Base-by-base conservation (phyloP, 2,888 invertebrate genomes). In the Agrypnus murinus region DNA sequence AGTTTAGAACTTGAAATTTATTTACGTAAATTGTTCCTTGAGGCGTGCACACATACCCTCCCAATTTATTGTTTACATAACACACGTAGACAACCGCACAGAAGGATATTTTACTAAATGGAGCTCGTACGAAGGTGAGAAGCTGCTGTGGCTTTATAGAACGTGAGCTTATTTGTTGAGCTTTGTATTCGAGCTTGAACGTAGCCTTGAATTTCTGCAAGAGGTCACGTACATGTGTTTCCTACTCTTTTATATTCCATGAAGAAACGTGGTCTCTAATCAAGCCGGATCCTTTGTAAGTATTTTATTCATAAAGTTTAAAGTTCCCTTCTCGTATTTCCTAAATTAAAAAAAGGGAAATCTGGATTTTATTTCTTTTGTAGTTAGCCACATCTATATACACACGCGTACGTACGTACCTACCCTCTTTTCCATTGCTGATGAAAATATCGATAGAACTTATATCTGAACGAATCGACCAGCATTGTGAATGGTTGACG, bases 111-210 rank as follows among this genome's bases (percentile, higher is more conserved):
- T 53, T 31, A 46, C 53, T 64, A 64, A 64, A 53, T 53, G 53
- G 25, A 25, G 53, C 38, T 40, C 53, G 31, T 64, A 53, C 14
- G 40, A 40, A 64, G 64, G 50, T 64, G 64, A 40, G 31, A 53
- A 64, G 46, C 53, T 40, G 46, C 53, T 40, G 50, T 36, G 45
- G 53, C 53, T 40, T 64, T 64, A n/a, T n/a, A 48, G 25, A 40
- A 64, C 53, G 53, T 50, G 64, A 64, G 53, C 50, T 53, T 64
- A 64, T 64, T 64, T 50, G 64, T 43, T 43, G 64, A 53, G 45
- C 64, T 64, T 64, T 64, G 64, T 64, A 40, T 36, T 64, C 64
- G 53, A 31, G 50, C 31, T 50, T 32, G 38, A 40, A 53, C 38
- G 53, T 40, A 19, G 40, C 25, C 31, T 38, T 53, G 38, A 34